Evolutionary conservation across 2,797 vertebrate genomes (phyloP).

Genomic region (Gymnothorax reevesii): DNA sequence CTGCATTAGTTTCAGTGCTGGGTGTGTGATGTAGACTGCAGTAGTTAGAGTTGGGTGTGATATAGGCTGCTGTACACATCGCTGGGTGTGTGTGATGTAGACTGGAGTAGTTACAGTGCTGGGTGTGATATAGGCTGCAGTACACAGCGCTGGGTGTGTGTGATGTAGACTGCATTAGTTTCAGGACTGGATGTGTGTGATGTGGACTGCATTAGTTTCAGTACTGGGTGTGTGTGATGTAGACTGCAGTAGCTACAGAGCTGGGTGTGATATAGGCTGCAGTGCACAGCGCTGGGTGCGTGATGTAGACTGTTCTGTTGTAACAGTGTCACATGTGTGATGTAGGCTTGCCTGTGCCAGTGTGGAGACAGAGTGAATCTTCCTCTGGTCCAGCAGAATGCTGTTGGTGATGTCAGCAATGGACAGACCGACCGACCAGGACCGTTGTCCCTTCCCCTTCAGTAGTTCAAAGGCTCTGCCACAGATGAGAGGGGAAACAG

Average conservation of each 20-base stretch:
- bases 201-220: neutral
- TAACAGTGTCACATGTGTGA: neutral
- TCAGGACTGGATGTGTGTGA: too few species aligned
- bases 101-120: too few species aligned
- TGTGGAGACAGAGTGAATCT: constrained; percentile 87
- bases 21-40: too few species aligned
- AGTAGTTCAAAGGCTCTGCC: constrained; percentile 85
- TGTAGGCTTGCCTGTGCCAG: constrained; percentile 82
- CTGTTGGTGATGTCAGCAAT: constrained; percentile 89
- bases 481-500: neutral
- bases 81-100: too few species aligned
- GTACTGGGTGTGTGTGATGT: neutral
- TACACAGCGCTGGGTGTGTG: too few species aligned
- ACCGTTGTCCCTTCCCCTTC: constrained; percentile 85
- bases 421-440: constrained; percentile 91
- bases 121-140: too few species aligned
- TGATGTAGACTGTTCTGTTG: neutral
- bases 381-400: constrained; percentile 82
- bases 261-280: neutral
- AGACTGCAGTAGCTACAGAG: neutral
- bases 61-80: too few species aligned
- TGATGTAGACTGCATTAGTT: neutral
- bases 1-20: too few species aligned
- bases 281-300: neutral
- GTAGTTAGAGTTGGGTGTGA: too few species aligned